Evolutionary conservation across 2,113 vertebrate species (phyloP).

Genomic region (Turdus rufiventris): DNA sequence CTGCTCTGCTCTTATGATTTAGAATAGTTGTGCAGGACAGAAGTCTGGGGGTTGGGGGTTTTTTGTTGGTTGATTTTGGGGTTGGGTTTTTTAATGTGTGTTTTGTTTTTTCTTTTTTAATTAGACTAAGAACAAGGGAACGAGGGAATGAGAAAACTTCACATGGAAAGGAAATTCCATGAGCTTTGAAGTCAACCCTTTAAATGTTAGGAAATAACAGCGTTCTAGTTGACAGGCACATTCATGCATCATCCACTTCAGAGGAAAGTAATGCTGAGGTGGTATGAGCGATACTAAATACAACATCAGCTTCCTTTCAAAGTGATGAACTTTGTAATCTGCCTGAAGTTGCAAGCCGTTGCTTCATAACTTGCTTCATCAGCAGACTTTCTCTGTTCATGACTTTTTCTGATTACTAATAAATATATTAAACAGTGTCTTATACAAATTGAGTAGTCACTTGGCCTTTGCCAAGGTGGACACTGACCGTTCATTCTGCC

Average conservation of each 20-base stretch:
- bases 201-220: background rate
- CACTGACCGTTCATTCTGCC: background rate
- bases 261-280: background rate
- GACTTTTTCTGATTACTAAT: slow-evolving; percentile 9
- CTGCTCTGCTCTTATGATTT: background rate
- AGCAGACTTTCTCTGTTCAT: slow-evolving; percentile 3
- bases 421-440: slow-evolving; percentile 1
- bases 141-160: background rate
- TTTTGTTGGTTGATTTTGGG: background rate
- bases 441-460: background rate
- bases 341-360: background rate
- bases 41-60: background rate
- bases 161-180: background rate
- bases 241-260: background rate
- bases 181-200: background rate
- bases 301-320: background rate
- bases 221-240: background rate
- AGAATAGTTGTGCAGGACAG: background rate
- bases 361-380: slow-evolving; percentile 19
- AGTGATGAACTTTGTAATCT: slow-evolving; percentile 10
- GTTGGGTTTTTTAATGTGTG: background rate
- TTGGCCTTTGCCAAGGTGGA: slow-evolving; percentile 21
- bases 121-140: background rate
- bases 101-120: background rate
- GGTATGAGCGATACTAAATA: background rate